Evolutionary conservation across 2,888 invertebrate species (phyloP), one percentile per base, ranked within the genome.

Genomic region (Melanotus villosus): DNA sequence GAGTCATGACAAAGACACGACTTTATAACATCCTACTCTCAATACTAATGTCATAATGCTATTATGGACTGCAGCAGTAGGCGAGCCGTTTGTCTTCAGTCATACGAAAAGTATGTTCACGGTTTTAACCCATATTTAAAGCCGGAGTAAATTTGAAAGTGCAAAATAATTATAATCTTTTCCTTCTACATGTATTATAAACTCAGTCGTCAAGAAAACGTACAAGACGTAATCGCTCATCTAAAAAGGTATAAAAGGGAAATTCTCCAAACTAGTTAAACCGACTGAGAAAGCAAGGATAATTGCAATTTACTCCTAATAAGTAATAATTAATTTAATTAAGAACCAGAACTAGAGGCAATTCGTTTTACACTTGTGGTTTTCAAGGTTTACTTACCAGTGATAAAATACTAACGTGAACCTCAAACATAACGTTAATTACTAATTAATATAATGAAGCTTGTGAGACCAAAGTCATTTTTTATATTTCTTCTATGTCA

Each of bases 1-100:
- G 75, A 74, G 68, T 75, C 75, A 75, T 69, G 70, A 70, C 71
- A 67, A 70, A 74, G 70, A 74, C 73, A 67, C 70, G 73, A 72
- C 58, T 63, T 68, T 69, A 38, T 14, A 66, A 73, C 75, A 69
- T 75, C 75, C 75, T 72, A 75, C 75, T 75, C 73, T 64, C 63
- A 67, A 65, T 72, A 68, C 43, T 72, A 70, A 65, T 70, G 65
- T 65, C 68, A 70, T 63, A 70, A 66, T 63, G 62, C 38, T 56
- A 65, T 60, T 60, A 66, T 54, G 47, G 41, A 68, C 56, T 47
- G 54, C 34, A 58, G 58, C 41, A 43, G 67, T 72, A 70, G 72
- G 72, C 70, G 70, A 65, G 56, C 57, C 62, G 60, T 45, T 65
- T 57, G 54, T 32, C 54, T 43, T 30, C n/a, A 9, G 3, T 14